These are phyloP conservation scores for Galeopsomyia nigrocyanea DNA, from an alignment of 2,888 invertebrate species.

Conservation along the genomic window DNA sequence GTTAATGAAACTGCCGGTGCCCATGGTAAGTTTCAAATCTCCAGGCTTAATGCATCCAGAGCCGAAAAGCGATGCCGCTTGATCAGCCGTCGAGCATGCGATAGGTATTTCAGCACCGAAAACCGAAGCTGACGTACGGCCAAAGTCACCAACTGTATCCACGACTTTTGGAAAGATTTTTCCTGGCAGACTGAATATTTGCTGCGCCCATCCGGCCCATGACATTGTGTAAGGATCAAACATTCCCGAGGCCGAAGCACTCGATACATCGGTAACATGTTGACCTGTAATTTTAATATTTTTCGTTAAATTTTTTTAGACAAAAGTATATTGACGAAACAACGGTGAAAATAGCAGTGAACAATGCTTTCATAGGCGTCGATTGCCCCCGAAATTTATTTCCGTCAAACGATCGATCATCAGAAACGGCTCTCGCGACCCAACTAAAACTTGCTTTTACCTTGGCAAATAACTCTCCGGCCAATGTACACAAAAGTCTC, in stretches of 20 bases:
- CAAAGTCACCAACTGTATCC: slow-evolving; percentile 83
- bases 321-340: too few species aligned
- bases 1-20: slow-evolving; percentile 92
- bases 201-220: slow-evolving; percentile 84
- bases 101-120: slow-evolving; percentile 87
- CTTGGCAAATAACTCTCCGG: too few species aligned
- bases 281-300: slow-evolving; percentile 52
- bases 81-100: slow-evolving; percentile 84
- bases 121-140: slow-evolving; percentile 75
- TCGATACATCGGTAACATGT: slow-evolving; percentile 91
- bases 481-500: too few species aligned
- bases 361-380: too few species aligned
- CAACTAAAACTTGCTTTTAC: too few species aligned
- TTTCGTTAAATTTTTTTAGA: too few species aligned
- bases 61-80: slow-evolving; percentile 91
- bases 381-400: too few species aligned
- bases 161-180: slow-evolving; percentile 85
- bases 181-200: slow-evolving; percentile 80
- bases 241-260: slow-evolving; percentile 91
- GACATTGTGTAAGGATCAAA: slow-evolving; percentile 92
- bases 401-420: too few species aligned
- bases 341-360: too few species aligned
- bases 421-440: too few species aligned
- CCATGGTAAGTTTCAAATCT: slow-evolving; percentile 89
- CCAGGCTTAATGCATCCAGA: slow-evolving; percentile 84